Evolutionary conservation across 2,113 vertebrate genomes (phyloP).

Genomic region (Grammatotria lemairii): DNA sequence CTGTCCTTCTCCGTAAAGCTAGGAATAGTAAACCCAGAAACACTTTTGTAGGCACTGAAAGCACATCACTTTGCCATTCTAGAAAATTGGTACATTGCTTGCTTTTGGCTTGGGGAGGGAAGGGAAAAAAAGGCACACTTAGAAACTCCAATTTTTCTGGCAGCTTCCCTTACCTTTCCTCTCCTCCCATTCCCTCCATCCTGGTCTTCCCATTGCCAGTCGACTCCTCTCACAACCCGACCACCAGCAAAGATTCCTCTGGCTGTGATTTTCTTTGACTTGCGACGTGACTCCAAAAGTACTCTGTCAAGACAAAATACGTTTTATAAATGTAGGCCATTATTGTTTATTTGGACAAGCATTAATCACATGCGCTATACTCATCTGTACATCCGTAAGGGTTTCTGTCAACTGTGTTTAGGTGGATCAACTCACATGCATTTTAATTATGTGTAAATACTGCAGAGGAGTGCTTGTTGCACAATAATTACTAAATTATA

Average conservation of each 20-base stretch:
- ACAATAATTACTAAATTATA: background rate
- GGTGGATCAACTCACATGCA: background rate
- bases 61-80: background rate
- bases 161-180: constrained; percentile 80
- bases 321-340: background rate
- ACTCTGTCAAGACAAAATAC: constrained; percentile 70
- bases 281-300: constrained; percentile 94
- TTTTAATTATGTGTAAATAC: background rate
- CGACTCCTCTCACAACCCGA: constrained; percentile 94
- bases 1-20: background rate
- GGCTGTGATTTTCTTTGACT: constrained; percentile 99
- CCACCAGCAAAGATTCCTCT: constrained; percentile 96
- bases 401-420: background rate
- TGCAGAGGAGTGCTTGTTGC: background rate
- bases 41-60: background rate
- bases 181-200: constrained; percentile 97
- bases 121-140: rapidly evolving
- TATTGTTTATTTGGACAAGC: background rate
- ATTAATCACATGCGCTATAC: background rate
- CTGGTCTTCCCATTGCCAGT: constrained; percentile 99
- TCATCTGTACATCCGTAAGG: background rate
- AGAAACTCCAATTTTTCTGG: background rate
- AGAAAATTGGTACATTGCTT: background rate
- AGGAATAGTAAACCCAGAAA: background rate
- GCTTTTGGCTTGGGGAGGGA: background rate